phyloP scores from a whole-genome alignment of 2,797 vertebrate genomes.

The Etheostoma perlongum region DNA sequence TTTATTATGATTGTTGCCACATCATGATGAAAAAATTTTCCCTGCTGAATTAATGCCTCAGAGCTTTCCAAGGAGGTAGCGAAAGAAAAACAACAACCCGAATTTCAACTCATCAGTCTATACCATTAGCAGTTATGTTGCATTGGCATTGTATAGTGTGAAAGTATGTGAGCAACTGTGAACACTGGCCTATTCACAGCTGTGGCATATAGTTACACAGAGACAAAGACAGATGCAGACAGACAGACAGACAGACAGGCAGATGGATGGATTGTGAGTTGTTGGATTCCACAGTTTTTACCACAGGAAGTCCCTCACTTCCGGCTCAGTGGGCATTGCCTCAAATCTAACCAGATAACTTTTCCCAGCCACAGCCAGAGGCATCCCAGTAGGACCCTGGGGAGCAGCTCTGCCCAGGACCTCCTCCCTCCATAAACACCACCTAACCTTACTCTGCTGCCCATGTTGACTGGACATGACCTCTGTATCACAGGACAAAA shows the following conservation, averaged over 20 bases:
- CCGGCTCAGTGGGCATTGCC: conserved; percentile 76
- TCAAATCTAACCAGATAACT: conserved; percentile 75
- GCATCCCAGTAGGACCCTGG: conserved; percentile 38
- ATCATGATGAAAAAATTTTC: not conserved
- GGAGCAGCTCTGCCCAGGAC: conserved; percentile 47
- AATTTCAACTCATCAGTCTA: conserved; percentile 14
- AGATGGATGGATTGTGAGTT: conserved; percentile 1
- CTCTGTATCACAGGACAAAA: not conserved
- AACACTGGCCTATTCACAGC: conserved; percentile 5
- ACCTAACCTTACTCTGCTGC: conserved; percentile 9
- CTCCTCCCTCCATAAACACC: conserved; percentile 66
- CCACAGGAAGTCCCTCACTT: conserved; percentile 83
- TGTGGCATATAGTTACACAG: not conserved
- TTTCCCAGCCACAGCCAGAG: conserved; percentile 25
- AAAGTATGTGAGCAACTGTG: conserved; percentile 2
- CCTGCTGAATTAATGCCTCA: not conserved
- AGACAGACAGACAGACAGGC: not conserved
- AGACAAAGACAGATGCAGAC: conserved; percentile 10
- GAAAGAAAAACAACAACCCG: conserved; percentile 14
- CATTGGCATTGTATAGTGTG: not conserved
- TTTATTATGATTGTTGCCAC: conserved; percentile 23
- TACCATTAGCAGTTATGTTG: not conserved
- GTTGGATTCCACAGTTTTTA: conserved; percentile 32
- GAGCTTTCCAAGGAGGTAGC: conserved; percentile 18
- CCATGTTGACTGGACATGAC: conserved; percentile 10